These are phyloP conservation scores for Phortica okadai DNA, from an alignment of 2,888 invertebrate species.

Conservation along the genomic window DNA sequence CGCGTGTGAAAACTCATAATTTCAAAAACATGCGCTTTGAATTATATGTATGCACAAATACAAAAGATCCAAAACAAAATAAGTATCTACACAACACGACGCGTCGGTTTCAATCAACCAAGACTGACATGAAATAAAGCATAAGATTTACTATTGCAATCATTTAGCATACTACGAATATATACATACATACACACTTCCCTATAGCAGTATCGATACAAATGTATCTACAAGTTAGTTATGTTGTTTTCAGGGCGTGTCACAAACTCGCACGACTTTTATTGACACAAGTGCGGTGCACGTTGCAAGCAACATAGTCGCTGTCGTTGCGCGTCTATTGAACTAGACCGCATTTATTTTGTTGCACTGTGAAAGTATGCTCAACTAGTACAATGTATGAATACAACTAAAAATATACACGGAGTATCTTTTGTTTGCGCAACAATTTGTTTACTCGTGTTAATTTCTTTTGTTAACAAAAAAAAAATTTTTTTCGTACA, in stretches of 20 bases:
- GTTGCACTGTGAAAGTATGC: conserved; percentile 21
- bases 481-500: background rate
- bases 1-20: conserved; percentile 26
- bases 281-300: conserved; percentile 3
- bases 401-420: background rate
- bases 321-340: background rate
- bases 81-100: conserved; percentile 3
- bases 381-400: background rate
- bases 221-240: conserved; percentile 1
- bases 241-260: conserved; percentile 11
- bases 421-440: background rate
- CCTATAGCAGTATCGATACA: background rate
- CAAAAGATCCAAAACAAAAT: background rate
- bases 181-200: background rate
- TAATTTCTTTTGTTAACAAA: conserved; percentile 22
- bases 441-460: conserved; percentile 19
- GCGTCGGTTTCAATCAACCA: background rate
- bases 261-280: conserved; percentile 16
- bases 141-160: conserved; percentile 6
- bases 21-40: conserved; percentile 11
- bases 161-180: background rate
- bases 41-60: background rate
- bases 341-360: background rate
- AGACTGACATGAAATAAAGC: conserved; percentile 25
- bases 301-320: background rate